Percentiles rank a stretch among this genome's conserved stretches.
Evolutionary conservation across 2,888 invertebrate species (phyloP).

Genomic region (Apodemia zela): DNA sequence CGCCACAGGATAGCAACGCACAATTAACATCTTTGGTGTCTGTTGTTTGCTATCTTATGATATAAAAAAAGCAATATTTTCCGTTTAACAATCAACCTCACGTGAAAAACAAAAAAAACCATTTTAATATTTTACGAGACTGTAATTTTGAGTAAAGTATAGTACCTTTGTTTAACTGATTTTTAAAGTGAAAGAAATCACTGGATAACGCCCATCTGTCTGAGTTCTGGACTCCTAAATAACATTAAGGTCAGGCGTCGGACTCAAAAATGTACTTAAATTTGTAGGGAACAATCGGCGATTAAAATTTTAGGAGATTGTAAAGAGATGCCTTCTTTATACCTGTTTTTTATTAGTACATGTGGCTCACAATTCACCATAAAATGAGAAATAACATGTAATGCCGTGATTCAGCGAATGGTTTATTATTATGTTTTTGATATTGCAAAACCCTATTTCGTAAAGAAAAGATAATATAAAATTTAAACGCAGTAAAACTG

Average conservation of each 20-base stretch:
- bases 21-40: too few species aligned
- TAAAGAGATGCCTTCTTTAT: not conserved
- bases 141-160: not conserved
- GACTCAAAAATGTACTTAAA: slow-evolving; percentile 1
- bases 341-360: slow-evolving; percentile 4
- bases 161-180: not conserved
- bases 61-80: too few species aligned
- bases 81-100: too few species aligned
- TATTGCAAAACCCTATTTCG: not conserved
- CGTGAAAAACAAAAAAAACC: not conserved
- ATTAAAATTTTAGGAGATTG: slow-evolving; percentile 4
- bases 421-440: not conserved
- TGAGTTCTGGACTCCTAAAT: not conserved
- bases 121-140: not conserved
- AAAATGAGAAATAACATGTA: not conserved
- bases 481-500: too few species aligned
- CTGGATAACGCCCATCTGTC: not conserved
- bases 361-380: not conserved
- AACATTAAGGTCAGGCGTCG: not conserved
- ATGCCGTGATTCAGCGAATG: not conserved
- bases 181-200: not conserved
- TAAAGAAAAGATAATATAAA: not conserved
- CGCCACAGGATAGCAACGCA: too few species aligned
- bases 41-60: too few species aligned
- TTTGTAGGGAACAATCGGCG: not conserved